A percentile compares a stretch with the other conserved stretches of the same genome.
Conservation (phyloP, 2,113 vertebrate species). For the Petaurus breviceps region DNA sequence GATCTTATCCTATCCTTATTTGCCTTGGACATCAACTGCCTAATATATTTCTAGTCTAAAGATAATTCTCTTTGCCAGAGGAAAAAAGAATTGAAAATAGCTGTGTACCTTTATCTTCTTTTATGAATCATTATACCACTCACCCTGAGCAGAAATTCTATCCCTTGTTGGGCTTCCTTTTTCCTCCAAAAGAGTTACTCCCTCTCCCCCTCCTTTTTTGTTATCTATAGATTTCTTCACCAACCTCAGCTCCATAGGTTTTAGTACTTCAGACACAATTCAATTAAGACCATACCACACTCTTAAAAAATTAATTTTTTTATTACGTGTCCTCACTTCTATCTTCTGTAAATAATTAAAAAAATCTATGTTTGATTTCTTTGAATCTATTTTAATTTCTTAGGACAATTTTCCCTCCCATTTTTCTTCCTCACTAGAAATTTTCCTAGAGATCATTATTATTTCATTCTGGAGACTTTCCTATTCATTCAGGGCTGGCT, state of each 20-base stretch:
- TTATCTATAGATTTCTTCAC: background rate
- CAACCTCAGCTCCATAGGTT: background rate
- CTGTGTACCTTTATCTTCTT: background rate
- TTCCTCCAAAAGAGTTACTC: background rate
- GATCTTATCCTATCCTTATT: background rate
- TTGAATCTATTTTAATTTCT: background rate
- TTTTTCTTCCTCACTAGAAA: background rate
- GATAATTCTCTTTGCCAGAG: background rate
- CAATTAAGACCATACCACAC: background rate
- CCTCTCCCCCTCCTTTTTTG: background rate
- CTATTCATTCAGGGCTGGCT: background rate
- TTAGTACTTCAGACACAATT: no score
- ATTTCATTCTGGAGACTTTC: background rate
- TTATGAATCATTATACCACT: background rate
- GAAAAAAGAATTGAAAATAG: background rate
- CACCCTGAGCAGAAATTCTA: background rate
- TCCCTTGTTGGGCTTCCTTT: background rate
- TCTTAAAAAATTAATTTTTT: background rate
- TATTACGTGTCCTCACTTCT: background rate
- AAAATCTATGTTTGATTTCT: background rate
- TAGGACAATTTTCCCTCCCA: background rate
- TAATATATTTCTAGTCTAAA: background rate
- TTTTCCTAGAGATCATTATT: background rate
- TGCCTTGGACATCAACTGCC: background rate
- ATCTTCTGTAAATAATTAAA: background rate